Conservation (phyloP, 1,140 invertebrate genomes). For the Zaprionus nigranus region DNA sequence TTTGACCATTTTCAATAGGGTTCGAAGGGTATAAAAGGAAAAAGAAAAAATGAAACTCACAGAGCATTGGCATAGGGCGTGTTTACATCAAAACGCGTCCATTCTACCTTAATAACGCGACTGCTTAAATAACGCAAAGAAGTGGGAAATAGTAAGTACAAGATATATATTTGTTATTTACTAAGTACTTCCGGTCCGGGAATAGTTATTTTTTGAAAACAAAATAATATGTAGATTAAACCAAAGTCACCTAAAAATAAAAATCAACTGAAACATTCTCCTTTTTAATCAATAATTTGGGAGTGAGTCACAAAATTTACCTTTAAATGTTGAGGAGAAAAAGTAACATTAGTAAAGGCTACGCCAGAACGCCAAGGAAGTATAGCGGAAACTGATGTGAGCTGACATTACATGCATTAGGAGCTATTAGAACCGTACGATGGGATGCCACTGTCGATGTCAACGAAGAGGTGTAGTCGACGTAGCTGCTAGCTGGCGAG, state of each 20-base stretch:
- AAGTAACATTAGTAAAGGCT: conserved; percentile 18
- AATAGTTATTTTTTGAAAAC: no score
- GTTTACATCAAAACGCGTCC: conserved; percentile 29
- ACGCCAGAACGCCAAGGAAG: conserved; percentile 21
- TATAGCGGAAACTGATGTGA: conserved; percentile 70
- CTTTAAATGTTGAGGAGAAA: conserved; percentile 23
- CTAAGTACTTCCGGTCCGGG: neutral
- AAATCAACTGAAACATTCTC: neutral
- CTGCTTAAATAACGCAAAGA: conserved; percentile 18
- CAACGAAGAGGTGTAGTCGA: neutral
- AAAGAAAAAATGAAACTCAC: conserved; percentile 35
- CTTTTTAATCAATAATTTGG: conserved; percentile 14
- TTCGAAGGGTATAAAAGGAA: no score
- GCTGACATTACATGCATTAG: conserved; percentile 79
- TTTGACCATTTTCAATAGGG: no score
- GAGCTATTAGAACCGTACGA: conserved; percentile 72
- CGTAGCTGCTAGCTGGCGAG: conserved; percentile 12
- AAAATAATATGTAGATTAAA: neutral
- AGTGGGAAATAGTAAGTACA: neutral
- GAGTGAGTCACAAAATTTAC: conserved; percentile 11
- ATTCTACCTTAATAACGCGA: conserved; percentile 4
- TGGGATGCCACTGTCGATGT: conserved; percentile 41
- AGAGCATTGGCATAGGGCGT: conserved; percentile 12
- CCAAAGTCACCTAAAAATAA: neutral
- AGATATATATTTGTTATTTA: no score